Evolutionary conservation across 2,113 vertebrate genomes (phyloP), one percentile per base, ranked within the genome.

Genomic region (Phylloscopus trochiloides): DNA sequence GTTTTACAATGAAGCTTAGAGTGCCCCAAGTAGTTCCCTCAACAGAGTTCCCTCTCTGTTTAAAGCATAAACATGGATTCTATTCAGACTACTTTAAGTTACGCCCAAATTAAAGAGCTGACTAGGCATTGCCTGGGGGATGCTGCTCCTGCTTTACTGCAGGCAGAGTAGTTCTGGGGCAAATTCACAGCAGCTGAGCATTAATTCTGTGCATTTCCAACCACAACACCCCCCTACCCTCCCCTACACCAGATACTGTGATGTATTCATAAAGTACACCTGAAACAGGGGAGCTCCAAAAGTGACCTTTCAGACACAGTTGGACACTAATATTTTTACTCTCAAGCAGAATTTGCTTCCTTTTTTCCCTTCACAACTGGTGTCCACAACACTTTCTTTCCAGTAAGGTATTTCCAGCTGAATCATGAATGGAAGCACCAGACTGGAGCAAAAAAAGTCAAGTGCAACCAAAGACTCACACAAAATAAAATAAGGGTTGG

Each of bases 101-200:
- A 26, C n/a, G 4, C 7, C 14, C 45, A 55, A 61, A 79, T 12
- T 14, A 34, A 72, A 50, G 11, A 80, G 36, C 38, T 81, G 81
- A 19, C 32, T 29, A 3, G 2, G 6, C 17, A 10, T 38, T 32
- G 51, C 34, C 61, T 36, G 17, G 3, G 32, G 19, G 32, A 43
- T 2, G 24, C 42, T 76, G 54, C 45, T 77, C 6, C 2, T 42
- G 31, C 16, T 38, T 29, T 61, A 6, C 50, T 43, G 29, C 34
- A 62, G 74, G 61, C 32, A 91, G 21, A 40, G n/a, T 4, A 29
- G 67, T 59, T 61, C 24, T 4, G 2, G 38, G 78, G 8, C 31
- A 65, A 65, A 38, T 0, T 6, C 3, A 0, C 1, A 68, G 14
- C 54, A 68, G 32, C 14, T 28, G 12, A 79, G 20, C 3, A 12